Percentiles rank a stretch among this genome's conserved stretches.
Evolutionary conservation across 2,797 vertebrate species (phyloP).

Genomic region (Meda fulgida): DNA sequence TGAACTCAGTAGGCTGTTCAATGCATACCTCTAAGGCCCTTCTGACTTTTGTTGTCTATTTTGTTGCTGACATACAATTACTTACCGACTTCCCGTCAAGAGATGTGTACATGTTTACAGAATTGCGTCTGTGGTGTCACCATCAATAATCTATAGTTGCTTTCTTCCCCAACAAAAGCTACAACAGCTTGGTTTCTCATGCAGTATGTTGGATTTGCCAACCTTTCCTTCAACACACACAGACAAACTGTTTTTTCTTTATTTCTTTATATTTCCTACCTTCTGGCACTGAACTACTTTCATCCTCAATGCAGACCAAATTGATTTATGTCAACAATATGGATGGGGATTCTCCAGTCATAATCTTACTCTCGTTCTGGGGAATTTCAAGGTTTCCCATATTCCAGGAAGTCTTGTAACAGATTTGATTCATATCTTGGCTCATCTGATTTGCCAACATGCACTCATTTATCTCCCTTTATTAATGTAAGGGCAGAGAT

Average conservation of each 20-base stretch:
- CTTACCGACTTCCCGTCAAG: slow-evolving; percentile 61
- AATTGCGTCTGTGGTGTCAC: slow-evolving; percentile 58
- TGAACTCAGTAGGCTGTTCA: slow-evolving; percentile 53
- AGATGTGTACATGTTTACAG: slow-evolving; percentile 57
- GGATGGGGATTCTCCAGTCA: slow-evolving; percentile 31
- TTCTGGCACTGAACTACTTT: slow-evolving; percentile 34
- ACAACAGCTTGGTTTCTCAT: slow-evolving; percentile 11
- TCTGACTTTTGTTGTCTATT: slow-evolving; percentile 60
- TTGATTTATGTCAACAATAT: slow-evolving; percentile 42
- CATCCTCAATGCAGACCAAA: slow-evolving; percentile 27
- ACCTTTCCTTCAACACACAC: slow-evolving; percentile 4
- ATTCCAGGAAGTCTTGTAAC: not conserved
- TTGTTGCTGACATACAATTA: slow-evolving; percentile 57
- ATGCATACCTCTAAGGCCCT: slow-evolving; percentile 57
- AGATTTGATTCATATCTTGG: slow-evolving; percentile 26
- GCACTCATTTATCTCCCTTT: slow-evolving; percentile 54
- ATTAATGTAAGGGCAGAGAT: slow-evolving; percentile 45
- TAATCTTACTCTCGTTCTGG: slow-evolving; percentile 9
- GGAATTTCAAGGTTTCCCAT: slow-evolving; percentile 3
- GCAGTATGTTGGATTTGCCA: not conserved
- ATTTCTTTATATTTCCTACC: not conserved
- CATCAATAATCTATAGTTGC: slow-evolving; percentile 68
- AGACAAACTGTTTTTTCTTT: not conserved
- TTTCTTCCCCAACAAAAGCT: slow-evolving; percentile 56
- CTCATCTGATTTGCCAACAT: slow-evolving; percentile 58